Evolutionary conservation across 2,888 invertebrate species (phyloP).

Genomic region (Trachelus troglodyta): DNA sequence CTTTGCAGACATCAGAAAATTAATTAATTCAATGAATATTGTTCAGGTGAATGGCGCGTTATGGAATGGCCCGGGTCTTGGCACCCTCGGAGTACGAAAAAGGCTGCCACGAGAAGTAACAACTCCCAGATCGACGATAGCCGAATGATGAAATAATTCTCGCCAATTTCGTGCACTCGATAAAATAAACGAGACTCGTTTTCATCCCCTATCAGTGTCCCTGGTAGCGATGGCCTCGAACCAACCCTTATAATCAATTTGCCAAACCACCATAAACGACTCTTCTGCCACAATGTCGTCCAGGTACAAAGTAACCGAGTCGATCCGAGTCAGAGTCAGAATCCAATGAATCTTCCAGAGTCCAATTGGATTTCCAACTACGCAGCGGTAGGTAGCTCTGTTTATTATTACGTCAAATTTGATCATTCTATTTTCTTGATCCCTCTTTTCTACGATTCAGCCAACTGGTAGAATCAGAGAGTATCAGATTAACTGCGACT

Average conservation of each 20-base stretch:
- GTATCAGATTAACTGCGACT: not conserved
- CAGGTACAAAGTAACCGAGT: not conserved
- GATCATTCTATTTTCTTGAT: not conserved
- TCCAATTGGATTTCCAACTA: constrained; percentile 55
- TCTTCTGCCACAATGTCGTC: not conserved
- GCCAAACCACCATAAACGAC: not conserved
- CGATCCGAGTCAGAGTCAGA: not conserved
- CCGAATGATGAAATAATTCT: constrained; percentile 32
- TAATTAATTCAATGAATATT: constrained; percentile 36
- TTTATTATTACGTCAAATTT: not conserved
- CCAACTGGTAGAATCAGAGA: not conserved
- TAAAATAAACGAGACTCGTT: constrained; percentile 28
- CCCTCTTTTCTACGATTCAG: not conserved
- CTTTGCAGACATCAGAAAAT: constrained; percentile 19
- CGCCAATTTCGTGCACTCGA: constrained; percentile 26
- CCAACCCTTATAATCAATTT: not conserved
- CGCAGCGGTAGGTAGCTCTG: constrained; percentile 23
- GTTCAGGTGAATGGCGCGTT: constrained; percentile 6
- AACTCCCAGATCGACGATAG: constrained; percentile 22
- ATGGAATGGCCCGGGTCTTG: constrained; percentile 11
- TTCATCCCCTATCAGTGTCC: constrained; percentile 13
- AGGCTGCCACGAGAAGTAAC: not conserved
- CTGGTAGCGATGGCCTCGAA: not conserved
- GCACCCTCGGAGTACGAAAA: constrained; percentile 1
- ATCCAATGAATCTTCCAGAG: not conserved